Evolutionary conservation across 1,140 invertebrate genomes (phyloP).

Genomic region (Ganaspis sp.): DNA sequence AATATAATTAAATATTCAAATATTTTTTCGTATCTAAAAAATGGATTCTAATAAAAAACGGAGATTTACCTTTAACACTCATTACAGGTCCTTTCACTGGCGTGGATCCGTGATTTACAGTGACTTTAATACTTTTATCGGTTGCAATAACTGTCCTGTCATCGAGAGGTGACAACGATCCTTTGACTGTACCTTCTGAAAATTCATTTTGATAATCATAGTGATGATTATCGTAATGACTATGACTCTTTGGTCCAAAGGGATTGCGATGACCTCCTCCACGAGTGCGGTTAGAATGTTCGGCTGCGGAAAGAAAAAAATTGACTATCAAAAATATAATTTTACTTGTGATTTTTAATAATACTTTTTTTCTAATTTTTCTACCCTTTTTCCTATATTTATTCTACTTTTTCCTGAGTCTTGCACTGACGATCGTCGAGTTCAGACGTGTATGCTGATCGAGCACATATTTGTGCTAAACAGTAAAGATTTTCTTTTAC

Average conservation of each 20-base stretch:
- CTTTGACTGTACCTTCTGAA: constrained; percentile 44
- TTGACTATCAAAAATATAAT: no score
- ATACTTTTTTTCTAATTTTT: no score
- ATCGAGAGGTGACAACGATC: constrained; percentile 43
- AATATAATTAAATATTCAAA: no score
- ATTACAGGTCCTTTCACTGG: constrained; percentile 61
- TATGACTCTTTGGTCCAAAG: constrained; percentile 58
- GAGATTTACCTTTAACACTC: constrained; percentile 69
- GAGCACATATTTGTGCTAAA: no score
- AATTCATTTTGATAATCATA: constrained; percentile 28
- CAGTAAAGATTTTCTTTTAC: no score
- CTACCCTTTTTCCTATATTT: no score
- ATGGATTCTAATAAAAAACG: constrained; percentile 11
- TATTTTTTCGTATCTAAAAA: constrained; percentile 15
- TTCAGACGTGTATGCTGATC: no score
- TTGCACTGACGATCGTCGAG: no score
- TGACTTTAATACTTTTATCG: constrained; percentile 66
- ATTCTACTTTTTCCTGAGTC: no score
- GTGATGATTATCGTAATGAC: constrained; percentile 58
- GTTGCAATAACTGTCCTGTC: constrained; percentile 60
- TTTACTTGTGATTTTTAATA: no score
- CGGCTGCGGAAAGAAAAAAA: no score
- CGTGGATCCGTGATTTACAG: constrained; percentile 57
- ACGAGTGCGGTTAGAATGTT: constrained; percentile 57
- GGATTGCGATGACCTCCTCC: constrained; percentile 49